Base-by-base conservation (phyloP, 2,888 invertebrate species). In the Myathropa florea region DNA sequence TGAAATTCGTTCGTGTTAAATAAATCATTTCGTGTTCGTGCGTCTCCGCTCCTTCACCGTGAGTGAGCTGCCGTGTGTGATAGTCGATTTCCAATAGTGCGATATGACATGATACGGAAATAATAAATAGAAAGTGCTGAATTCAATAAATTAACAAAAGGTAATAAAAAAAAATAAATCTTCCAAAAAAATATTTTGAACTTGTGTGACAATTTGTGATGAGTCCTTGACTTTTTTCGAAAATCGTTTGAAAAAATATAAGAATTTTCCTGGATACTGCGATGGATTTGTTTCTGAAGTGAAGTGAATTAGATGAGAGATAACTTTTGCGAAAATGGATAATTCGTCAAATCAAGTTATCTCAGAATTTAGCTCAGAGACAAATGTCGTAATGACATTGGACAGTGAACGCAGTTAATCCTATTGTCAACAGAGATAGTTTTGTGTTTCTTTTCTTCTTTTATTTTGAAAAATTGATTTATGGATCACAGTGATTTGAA, bases 21-120 rank as follows among this genome's bases (percentile, higher is more conserved):
- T 33, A 82, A 86, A 65, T 83, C 73, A 83, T 21, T 65, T 65
- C 23, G 24, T 39, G 39, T 83, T 83, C 73, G 85, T 82, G 81
- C 76, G 81, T 81, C 76, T 33, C 46, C 68, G 77, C 63, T 82
- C 63, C 23, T 60, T 28, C n/a, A 36, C 55, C 79, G 73, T 79
- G 73, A 55, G 70, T 21, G 33, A 28, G 28, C 12, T 18, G 28
- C 33, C 14, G 9, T 63, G 28, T 61, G 61, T 61, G 33, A 53
- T 75, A 57, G 14, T 46, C 24, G 10, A 28, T 39, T 26, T 53
- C 33, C 28, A 36, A 71, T 18, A 61, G 70, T 82, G 73, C 70
- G 80, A 68, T 57, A 81, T 77, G 86, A 83, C 39, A 84, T 61
- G 72, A 59, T 46, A 70, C 59, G 70, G 39, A 80, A 60, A 65